These are phyloP conservation scores for Condylura cristata DNA, from an alignment of 2,113 vertebrate genomes.

Conservation along the genomic window DNA sequence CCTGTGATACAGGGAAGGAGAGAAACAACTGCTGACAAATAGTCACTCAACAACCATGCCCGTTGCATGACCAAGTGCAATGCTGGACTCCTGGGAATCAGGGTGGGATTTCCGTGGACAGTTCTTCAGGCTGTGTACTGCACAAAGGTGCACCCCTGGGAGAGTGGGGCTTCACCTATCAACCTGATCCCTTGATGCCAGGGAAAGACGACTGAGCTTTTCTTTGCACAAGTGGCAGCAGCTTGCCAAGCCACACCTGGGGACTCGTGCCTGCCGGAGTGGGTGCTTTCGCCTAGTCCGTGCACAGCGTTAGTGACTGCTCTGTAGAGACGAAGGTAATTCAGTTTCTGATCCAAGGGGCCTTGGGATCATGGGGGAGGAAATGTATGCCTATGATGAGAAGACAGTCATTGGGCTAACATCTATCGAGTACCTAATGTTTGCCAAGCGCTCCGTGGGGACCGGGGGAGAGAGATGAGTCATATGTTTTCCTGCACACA, in stretches of 20 bases:
- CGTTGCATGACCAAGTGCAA: neutral
- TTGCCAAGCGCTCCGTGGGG: neutral
- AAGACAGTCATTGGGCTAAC: neutral
- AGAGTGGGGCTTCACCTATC: neutral
- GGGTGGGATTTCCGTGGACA: neutral
- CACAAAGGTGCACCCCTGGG: fast-evolving
- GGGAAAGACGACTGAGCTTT: neutral
- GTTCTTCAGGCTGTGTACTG: neutral
- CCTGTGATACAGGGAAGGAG: neutral
- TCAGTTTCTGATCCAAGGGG: neutral
- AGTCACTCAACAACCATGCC: constrained; percentile 45
- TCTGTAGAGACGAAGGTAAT: neutral
- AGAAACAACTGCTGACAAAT: neutral
- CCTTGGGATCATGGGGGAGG: neutral
- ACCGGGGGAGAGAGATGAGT: neutral
- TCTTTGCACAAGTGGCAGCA: neutral
- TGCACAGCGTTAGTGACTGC: neutral
- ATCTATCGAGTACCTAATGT: neutral
- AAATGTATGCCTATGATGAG: neutral
- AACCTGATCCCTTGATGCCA: neutral
- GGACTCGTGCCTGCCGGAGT: neutral
- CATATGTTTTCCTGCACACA: neutral
- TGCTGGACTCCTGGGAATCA: neutral
- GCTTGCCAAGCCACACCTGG: neutral
- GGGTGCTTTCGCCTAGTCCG: neutral